Conservation (phyloP, 2,113 vertebrate genomes). For the Spilogale gracilis region DNA sequence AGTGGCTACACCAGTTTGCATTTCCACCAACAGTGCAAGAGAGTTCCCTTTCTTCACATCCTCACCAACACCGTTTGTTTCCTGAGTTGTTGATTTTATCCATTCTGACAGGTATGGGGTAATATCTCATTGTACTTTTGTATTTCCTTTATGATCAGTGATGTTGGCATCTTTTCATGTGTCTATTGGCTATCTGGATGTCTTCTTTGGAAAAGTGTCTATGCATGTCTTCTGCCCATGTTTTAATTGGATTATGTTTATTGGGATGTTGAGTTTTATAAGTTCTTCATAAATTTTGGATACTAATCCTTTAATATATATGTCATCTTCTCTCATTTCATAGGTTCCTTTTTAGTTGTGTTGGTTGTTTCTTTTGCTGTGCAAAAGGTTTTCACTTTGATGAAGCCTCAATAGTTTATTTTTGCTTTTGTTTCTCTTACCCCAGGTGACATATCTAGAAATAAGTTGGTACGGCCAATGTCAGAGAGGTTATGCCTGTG, state of each 20-base stretch:
- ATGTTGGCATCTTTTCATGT: background rate
- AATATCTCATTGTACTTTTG: background rate
- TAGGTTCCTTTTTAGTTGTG: background rate
- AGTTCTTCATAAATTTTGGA: background rate
- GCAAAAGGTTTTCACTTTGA: background rate
- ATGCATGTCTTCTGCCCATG: background rate
- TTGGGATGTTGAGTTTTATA: background rate
- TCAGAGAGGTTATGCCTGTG: background rate
- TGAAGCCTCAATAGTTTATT: background rate
- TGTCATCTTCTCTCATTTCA: background rate
- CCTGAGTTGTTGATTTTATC: background rate
- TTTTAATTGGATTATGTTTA: background rate
- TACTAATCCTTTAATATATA: background rate
- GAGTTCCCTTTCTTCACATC: background rate
- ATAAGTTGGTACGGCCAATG: background rate
- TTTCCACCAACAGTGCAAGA: background rate
- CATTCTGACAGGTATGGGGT: background rate
- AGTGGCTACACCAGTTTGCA: background rate
- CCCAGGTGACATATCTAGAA: background rate
- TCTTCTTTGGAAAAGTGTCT: background rate
- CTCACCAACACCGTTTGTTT: background rate
- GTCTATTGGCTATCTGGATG: background rate
- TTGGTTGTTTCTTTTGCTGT: background rate
- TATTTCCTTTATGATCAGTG: background rate
- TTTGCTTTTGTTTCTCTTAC: background rate